A percentile compares a stretch with the other conserved stretches of the same genome.
These are phyloP conservation scores for Nymphicus hollandicus DNA, from an alignment of 2,113 vertebrate species.

Conservation along the genomic window DNA sequence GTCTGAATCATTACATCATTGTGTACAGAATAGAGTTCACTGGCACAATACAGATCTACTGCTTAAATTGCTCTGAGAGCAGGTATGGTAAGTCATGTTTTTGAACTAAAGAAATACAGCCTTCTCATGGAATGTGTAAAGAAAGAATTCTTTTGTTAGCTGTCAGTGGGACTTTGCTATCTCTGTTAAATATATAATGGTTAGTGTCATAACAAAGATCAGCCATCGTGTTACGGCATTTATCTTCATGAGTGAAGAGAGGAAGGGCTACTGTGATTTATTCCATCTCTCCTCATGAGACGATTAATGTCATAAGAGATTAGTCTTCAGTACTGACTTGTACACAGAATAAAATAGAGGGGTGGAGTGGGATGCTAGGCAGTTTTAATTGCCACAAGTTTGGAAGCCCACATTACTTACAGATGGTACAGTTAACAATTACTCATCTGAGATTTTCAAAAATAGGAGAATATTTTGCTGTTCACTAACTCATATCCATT, in stretches of 20 bases:
- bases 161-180: constrained; percentile 65
- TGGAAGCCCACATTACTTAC: constrained; percentile 26
- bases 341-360: constrained; percentile 25
- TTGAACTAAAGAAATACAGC: constrained; percentile 41
- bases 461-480: constrained; percentile 26
- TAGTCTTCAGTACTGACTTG: constrained; percentile 37
- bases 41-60: constrained; percentile 18
- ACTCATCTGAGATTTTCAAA: constrained; percentile 44
- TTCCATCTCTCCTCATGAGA: constrained; percentile 38
- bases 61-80: constrained; percentile 40
- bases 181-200: constrained; percentile 70
- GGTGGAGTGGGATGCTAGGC: constrained; percentile 29
- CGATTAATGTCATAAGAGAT: constrained; percentile 64
- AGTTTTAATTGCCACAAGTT: constrained; percentile 38
- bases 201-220: constrained; percentile 70
- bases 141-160: constrained; percentile 65
- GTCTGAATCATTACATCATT: constrained; percentile 21
- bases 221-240: constrained; percentile 64
- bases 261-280: constrained; percentile 67
- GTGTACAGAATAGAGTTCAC: constrained; percentile 1
- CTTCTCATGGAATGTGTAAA: constrained; percentile 29
- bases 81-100: constrained; percentile 41
- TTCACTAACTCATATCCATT: constrained; percentile 22
- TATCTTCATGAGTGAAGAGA: constrained; percentile 66
- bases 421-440: constrained; percentile 49